Evolutionary conservation across 2,888 invertebrate genomes (phyloP).

Genomic region (Agrotis ipsilon): DNA sequence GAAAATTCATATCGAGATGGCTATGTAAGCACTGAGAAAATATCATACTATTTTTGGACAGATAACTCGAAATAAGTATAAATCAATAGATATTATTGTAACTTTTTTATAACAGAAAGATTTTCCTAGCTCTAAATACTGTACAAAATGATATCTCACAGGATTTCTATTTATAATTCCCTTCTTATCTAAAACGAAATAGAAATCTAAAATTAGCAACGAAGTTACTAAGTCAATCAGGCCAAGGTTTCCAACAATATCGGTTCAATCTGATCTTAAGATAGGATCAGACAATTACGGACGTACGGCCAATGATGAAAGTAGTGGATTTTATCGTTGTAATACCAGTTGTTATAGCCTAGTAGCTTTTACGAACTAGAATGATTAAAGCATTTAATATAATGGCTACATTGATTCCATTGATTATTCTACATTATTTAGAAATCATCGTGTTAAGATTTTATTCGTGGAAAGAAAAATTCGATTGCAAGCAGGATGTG

Average conservation of each 20-base stretch:
- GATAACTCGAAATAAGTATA: not conserved
- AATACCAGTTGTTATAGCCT: not conserved
- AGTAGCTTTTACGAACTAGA: too few species aligned
- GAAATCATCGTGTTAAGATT: not conserved
- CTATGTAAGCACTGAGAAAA: too few species aligned
- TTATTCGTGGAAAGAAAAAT: too few species aligned
- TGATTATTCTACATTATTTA: too few species aligned
- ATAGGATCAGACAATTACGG: conserved; percentile 17
- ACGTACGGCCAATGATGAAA: not conserved
- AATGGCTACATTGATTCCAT: too few species aligned
- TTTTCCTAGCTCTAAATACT: not conserved
- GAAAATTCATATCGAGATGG: conserved; percentile 1
- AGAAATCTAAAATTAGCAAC: conserved; percentile 10
- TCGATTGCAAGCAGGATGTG: too few species aligned
- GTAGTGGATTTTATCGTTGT: conserved; percentile 1
- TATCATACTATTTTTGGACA: not conserved
- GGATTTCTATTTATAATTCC: not conserved
- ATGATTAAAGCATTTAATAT: too few species aligned
- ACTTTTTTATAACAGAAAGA: not conserved
- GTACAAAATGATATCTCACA: not conserved
- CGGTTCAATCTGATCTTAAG: conserved; percentile 12
- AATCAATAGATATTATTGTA: not conserved
- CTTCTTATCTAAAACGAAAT: conserved; percentile 5
- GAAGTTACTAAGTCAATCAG: conserved; percentile 2
- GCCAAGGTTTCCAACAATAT: conserved; percentile 34